A percentile compares a stretch with the other conserved stretches of the same genome.
Evolutionary conservation across 2,113 vertebrate species (phyloP).

Genomic region (Pituophis catenifer): DNA sequence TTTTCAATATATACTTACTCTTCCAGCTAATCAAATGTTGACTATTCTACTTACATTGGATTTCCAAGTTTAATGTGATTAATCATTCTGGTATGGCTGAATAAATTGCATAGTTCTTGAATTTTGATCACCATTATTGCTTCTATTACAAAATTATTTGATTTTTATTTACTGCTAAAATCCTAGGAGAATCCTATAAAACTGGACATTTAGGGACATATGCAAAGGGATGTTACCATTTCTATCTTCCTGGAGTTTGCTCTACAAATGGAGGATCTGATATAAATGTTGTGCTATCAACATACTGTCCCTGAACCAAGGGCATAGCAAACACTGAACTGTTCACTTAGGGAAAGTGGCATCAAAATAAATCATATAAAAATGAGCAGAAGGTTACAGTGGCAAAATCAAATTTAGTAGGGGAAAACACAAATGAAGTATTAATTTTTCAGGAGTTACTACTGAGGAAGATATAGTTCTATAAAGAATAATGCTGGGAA

Average conservation of each 20-base stretch:
- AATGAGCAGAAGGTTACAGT: accelerated
- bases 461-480: background rate
- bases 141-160: background rate
- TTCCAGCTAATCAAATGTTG: background rate
- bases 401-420: background rate
- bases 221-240: background rate
- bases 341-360: background rate
- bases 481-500: slow-evolving; percentile 9
- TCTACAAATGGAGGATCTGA: background rate
- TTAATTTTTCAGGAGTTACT: background rate
- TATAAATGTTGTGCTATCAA: background rate
- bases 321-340: background rate
- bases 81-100: background rate
- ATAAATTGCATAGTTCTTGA: background rate
- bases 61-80: background rate
- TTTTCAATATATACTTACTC: background rate
- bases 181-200: background rate
- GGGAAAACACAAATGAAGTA: slow-evolving; percentile 9
- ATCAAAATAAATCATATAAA: background rate
- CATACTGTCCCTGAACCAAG: background rate
- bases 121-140: background rate
- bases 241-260: background rate
- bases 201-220: background rate
- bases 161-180: background rate
- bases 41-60: background rate